phyloP scores from a whole-genome alignment of 2,888 invertebrate species.

The Amphiduros pacificus region DNA sequence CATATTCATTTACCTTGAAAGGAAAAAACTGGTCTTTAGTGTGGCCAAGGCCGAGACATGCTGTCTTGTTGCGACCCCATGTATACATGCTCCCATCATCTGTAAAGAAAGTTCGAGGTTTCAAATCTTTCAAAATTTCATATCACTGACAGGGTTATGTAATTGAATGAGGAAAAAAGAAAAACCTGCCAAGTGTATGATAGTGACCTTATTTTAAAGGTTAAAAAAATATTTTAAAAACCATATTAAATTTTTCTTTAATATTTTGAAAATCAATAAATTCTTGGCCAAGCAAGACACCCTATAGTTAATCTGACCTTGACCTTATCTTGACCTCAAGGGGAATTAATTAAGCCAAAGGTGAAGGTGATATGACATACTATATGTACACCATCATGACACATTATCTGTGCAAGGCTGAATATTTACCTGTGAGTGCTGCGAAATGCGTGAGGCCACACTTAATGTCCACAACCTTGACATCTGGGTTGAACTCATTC shows the following conservation, averaged over 20 bases:
- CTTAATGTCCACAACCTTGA: constrained; percentile 63
- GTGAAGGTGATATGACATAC: too few species aligned
- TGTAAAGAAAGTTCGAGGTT: not conserved
- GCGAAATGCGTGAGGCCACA: constrained; percentile 69
- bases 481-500: constrained; percentile 77
- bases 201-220: not conserved
- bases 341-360: too few species aligned
- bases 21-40: constrained; percentile 85
- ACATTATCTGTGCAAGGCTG: not conserved
- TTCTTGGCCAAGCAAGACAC: too few species aligned
- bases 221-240: not conserved
- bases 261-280: not conserved
- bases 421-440: constrained; percentile 73
- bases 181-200: not conserved
- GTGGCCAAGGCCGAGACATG: constrained; percentile 82
- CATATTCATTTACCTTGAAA: constrained; percentile 72
- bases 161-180: not conserved
- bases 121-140: not conserved
- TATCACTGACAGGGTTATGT: not conserved
- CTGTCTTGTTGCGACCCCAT: constrained; percentile 88
- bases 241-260: not conserved
- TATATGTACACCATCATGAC: too few species aligned
- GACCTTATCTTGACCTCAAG: too few species aligned
- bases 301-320: too few species aligned
- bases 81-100: constrained; percentile 76